A percentile compares a stretch with the other conserved stretches of the same genome.
Conservation (phyloP, 2,113 vertebrate genomes). For the Microcebus tavaratra region DNA sequence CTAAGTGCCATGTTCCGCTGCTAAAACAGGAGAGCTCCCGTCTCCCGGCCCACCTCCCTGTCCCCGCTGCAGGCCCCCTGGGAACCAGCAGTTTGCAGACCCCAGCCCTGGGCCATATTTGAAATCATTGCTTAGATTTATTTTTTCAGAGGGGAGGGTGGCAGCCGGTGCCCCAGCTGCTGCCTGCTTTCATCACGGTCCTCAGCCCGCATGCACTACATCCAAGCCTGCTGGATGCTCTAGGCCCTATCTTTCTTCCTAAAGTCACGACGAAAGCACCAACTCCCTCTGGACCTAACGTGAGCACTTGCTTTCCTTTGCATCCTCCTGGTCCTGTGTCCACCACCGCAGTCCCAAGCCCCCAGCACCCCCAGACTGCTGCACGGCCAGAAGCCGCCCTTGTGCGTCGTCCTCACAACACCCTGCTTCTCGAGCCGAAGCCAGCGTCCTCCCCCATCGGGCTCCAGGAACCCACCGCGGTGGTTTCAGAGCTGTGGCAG, state of each 20-base stretch:
- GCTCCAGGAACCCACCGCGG: accelerated
- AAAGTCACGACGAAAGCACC: not conserved
- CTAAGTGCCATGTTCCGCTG: too few species aligned
- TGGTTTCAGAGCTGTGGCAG: accelerated
- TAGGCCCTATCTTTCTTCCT: not conserved
- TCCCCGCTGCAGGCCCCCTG: accelerated
- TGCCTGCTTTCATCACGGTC: accelerated
- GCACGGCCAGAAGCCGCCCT: too few species aligned
- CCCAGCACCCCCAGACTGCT: accelerated
- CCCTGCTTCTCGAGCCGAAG: not conserved
- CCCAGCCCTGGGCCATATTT: accelerated
- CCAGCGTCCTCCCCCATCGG: accelerated
- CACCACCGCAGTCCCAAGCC: too few species aligned
- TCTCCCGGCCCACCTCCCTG: too few species aligned
- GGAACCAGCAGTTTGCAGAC: not conserved
- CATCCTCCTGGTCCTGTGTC: too few species aligned
- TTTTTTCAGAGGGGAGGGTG: too few species aligned
- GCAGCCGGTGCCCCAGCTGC: too few species aligned
- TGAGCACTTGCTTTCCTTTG: too few species aligned
- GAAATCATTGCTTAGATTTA: not conserved
- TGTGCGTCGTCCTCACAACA: accelerated
- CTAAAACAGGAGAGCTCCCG: not conserved
- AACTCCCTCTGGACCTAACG: not conserved
- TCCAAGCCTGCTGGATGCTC: not conserved
- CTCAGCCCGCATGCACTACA: accelerated